Base-by-base conservation (phyloP, 2,113 vertebrate genomes). In the Neofelis nebulosa region DNA sequence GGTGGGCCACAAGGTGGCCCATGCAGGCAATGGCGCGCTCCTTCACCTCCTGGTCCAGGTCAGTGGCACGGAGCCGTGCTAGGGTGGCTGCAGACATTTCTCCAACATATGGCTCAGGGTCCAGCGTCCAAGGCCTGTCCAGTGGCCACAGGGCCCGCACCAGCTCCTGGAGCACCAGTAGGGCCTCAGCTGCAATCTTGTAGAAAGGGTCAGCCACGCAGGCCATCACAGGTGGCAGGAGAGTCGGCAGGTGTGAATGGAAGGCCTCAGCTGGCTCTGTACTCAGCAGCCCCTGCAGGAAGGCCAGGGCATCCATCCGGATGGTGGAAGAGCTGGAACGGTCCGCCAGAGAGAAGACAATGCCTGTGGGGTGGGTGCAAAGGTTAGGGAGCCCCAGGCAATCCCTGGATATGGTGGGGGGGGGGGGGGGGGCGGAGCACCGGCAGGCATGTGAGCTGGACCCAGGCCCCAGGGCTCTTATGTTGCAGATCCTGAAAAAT, bases 11-110 rank as follows among this genome's bases (percentile, higher is more conserved):
- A 0, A 99, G 99, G 92, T 99, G 99, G 63, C 99, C 99, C 99
- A 99, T 99, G 96, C 99, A 99, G 94, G 99, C 99, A 94, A 99
- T 99, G 6, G 99, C 99, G n/a, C 99, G 98, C 91, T 99, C 99
- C 95, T 99, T 99, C 76, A 99, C 99, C 97, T 99, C 99, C 98
- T 99, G 99, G 98, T 99, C 99, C 0, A 99, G 99, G 98, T 99
- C 99, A 3, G 99, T 99, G 1, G 99, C 99, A 82, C 99, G 99
- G 93, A 99, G 99, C 78, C 99, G 98, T 93, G 99, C 99, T 96
- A 99, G 97, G 15, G 99, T 99, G 11, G 97, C 98, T 0, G 98
- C 71, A 45, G 99, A 99, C 89, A 99, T 95, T 83, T 99, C 99
- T 95, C 98, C 99, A 45, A 99, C 95, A 0, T 99, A 99, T 0